Percentiles rank a stretch among this genome's conserved stretches.
Conservation (phyloP, 2,888 invertebrate genomes). For the Muschampia plurimacula region DNA sequence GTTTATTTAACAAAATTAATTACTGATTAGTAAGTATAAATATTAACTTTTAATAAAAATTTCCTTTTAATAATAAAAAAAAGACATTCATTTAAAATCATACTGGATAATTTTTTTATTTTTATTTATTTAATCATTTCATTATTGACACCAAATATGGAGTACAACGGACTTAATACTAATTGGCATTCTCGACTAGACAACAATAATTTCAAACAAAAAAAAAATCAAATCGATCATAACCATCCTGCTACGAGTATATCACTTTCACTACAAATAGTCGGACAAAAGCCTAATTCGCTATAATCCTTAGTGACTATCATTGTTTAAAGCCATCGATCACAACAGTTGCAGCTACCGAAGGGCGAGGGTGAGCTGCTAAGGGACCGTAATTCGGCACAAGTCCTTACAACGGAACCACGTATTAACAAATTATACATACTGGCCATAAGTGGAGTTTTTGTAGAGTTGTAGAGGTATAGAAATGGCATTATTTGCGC, state of each 20-base stretch:
- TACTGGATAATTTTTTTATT: too few species aligned
- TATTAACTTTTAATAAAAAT: too few species aligned
- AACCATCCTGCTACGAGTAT: neutral
- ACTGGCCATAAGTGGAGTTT: neutral
- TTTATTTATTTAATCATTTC: neutral
- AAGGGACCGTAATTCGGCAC: conserved; percentile 55
- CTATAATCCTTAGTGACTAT: neutral
- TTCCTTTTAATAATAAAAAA: too few species aligned
- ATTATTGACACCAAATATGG: neutral
- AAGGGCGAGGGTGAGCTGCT: conserved; percentile 20
- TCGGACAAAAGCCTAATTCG: neutral
- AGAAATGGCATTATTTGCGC: neutral
- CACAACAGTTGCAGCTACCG: neutral
- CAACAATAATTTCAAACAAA: neutral
- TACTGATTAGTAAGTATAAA: too few species aligned
- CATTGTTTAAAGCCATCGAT: conserved; percentile 14
- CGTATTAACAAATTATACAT: conserved; percentile 26
- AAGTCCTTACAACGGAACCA: conserved; percentile 46
- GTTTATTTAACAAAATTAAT: too few species aligned
- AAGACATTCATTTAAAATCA: too few species aligned
- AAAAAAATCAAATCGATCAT: conserved; percentile 9
- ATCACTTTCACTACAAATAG: conserved; percentile 2
- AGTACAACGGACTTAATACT: too few species aligned
- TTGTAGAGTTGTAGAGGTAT: neutral
- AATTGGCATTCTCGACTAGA: too few species aligned